These are phyloP conservation scores for Hippocampus abdominalis DNA, from an alignment of 2,113 vertebrate species.

Conservation along the genomic window DNA sequence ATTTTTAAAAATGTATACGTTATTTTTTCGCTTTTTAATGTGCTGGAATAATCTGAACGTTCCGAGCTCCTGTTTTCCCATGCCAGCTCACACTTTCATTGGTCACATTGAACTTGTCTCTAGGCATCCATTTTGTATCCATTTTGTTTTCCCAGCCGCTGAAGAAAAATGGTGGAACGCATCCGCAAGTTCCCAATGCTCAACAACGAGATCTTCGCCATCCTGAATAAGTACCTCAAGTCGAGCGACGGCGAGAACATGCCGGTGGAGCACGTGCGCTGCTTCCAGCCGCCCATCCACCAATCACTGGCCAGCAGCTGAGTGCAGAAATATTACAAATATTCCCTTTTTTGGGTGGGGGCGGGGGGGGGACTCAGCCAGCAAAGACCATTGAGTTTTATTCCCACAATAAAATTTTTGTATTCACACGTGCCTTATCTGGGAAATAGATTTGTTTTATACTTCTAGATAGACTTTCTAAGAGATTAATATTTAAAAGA, in stretches of 20 bases:
- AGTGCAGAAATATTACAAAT: slow-evolving; percentile 34
- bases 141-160: slow-evolving; percentile 74
- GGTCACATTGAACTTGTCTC: too few species aligned
- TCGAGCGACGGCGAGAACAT: slow-evolving; percentile 91
- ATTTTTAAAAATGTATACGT: too few species aligned
- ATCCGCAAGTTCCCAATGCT: slow-evolving; percentile 96
- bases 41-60: too few species aligned
- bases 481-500: slow-evolving; percentile 69
- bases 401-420: slow-evolving; percentile 40
- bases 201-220: slow-evolving; percentile 91
- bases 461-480: slow-evolving; percentile 60
- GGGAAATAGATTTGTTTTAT: slow-evolving; percentile 63
- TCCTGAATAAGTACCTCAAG: slow-evolving; percentile 96
- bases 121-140: neutral
- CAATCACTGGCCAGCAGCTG: slow-evolving; percentile 96
- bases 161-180: slow-evolving; percentile 98
- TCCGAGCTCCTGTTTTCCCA: too few species aligned
- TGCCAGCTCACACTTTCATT: too few species aligned
- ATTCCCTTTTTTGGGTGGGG: slow-evolving; percentile 17
- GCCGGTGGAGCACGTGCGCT: slow-evolving; percentile 93
- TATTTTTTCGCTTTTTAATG: too few species aligned
- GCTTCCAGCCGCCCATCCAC: slow-evolving; percentile 97
- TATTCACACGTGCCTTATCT: slow-evolving; percentile 77
- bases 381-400: slow-evolving; percentile 45
- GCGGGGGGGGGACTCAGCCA: slow-evolving; percentile 6